A percentile compares a stretch with the other conserved stretches of the same genome.
These are phyloP conservation scores for Tetanocera ferruginea DNA, from an alignment of 2,888 invertebrate species.

Conservation along the genomic window DNA sequence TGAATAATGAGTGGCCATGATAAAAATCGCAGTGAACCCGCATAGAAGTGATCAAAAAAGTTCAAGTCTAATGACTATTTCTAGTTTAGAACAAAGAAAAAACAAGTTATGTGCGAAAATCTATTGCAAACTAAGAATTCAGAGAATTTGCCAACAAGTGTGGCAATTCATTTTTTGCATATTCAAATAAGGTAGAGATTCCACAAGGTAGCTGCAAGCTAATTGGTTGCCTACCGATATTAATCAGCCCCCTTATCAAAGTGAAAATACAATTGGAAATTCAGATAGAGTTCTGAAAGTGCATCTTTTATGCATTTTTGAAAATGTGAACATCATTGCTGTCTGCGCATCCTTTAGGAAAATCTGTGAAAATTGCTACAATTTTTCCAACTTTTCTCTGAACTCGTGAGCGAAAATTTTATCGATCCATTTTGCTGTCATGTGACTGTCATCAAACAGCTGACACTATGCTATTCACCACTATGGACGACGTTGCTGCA, in stretches of 20 bases:
- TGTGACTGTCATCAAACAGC: slow-evolving; percentile 71
- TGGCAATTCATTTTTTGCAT: background rate
- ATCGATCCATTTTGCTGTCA: slow-evolving; percentile 68
- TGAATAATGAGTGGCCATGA: slow-evolving; percentile 13
- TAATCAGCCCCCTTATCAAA: too few relatives aligned
- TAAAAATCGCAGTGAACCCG: background rate
- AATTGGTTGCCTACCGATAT: too few relatives aligned
- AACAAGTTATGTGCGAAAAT: background rate
- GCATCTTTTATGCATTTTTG: too few relatives aligned
- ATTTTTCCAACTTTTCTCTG: slow-evolving; percentile 38
- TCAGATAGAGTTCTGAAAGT: background rate
- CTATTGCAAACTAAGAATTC: background rate
- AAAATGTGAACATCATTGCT: slow-evolving; percentile 26
- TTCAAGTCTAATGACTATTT: background rate
- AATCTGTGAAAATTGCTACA: slow-evolving; percentile 36
- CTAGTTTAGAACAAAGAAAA: background rate
- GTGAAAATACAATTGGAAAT: background rate
- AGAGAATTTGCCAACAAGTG: background rate
- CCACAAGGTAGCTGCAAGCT: too few relatives aligned
- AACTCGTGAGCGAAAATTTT: slow-evolving; percentile 67
- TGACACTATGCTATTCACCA: slow-evolving; percentile 61
- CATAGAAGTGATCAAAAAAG: background rate
- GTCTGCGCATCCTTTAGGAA: slow-evolving; percentile 42
- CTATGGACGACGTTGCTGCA: background rate
- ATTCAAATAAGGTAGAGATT: background rate